phyloP scores from a whole-genome alignment of 2,888 invertebrate genomes.

The Limenitis camilla region DNA sequence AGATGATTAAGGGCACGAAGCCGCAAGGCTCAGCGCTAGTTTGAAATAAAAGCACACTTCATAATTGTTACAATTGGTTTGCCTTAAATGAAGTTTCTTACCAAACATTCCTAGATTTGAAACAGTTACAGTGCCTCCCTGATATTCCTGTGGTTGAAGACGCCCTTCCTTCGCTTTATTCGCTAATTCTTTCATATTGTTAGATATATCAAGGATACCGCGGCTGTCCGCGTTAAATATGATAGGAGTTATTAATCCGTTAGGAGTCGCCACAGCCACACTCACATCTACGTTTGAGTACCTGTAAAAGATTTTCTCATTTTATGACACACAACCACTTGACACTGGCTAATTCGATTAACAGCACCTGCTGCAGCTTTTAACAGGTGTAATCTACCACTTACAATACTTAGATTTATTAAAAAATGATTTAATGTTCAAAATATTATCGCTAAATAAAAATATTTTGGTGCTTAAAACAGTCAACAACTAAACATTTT shows the following conservation, averaged over 20 bases:
- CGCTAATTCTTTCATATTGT: slow-evolving; percentile 85
- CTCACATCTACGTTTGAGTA: slow-evolving; percentile 95
- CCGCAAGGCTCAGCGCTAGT: too few relatives aligned
- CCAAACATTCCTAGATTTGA: slow-evolving; percentile 97
- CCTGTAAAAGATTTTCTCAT: slow-evolving; percentile 59
- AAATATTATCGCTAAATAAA: too few relatives aligned
- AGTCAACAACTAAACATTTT: too few relatives aligned
- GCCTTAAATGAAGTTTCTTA: slow-evolving; percentile 31
- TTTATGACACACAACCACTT: neutral
- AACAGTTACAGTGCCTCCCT: slow-evolving; percentile 95
- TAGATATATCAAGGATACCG: slow-evolving; percentile 88
- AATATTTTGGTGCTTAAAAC: too few relatives aligned
- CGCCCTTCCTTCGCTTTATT: slow-evolving; percentile 91
- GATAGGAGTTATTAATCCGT: slow-evolving; percentile 97
- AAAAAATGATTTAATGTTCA: too few relatives aligned
- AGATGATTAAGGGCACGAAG: too few relatives aligned
- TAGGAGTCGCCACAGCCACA: slow-evolving; percentile 96
- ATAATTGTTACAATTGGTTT: too few relatives aligned
- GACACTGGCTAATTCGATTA: too few relatives aligned
- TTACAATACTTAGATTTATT: too few relatives aligned
- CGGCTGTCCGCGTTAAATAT: slow-evolving; percentile 92
- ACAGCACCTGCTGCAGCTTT: too few relatives aligned
- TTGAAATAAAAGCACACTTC: neutral
- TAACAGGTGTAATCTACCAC: too few relatives aligned
- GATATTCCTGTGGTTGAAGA: slow-evolving; percentile 94